These are phyloP conservation scores for Ginglymostoma cirratum DNA, from an alignment of 2,113 vertebrate genomes.

Conservation along the genomic window DNA sequence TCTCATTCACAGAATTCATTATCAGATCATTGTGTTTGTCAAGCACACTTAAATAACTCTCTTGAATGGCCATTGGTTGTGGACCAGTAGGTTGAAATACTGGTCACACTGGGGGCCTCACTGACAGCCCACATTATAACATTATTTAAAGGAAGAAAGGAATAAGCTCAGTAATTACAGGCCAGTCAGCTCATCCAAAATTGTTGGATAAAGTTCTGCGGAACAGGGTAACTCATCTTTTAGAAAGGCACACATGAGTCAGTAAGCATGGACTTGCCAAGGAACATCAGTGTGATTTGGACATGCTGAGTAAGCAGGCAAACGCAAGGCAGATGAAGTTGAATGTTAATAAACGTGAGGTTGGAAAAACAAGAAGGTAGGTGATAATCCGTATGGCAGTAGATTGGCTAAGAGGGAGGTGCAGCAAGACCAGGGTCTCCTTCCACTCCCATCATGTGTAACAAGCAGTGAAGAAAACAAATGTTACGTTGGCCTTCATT, in stretches of 20 bases:
- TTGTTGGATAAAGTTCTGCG: background rate
- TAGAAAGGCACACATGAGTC: background rate
- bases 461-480: too few relatives aligned
- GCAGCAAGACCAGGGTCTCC: too few relatives aligned
- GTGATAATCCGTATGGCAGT: too few relatives aligned
- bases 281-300: too few relatives aligned
- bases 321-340: too few relatives aligned
- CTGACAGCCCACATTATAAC: background rate
- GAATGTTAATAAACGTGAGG: too few relatives aligned
- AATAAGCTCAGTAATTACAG: background rate
- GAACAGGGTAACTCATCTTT: background rate
- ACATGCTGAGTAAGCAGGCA: too few relatives aligned
- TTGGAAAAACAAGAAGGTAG: too few relatives aligned
- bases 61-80: background rate
- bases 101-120: background rate
- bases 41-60: background rate
- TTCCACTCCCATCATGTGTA: too few relatives aligned
- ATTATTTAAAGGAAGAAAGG: background rate
- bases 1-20: background rate
- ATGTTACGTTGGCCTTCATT: too few relatives aligned
- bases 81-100: background rate
- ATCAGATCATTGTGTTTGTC: background rate
- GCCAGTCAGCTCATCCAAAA: background rate
- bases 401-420: too few relatives aligned
- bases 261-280: background rate